These are phyloP conservation scores for Chalcis sispes DNA, from an alignment of 2,888 invertebrate species.

Conservation along the genomic window DNA sequence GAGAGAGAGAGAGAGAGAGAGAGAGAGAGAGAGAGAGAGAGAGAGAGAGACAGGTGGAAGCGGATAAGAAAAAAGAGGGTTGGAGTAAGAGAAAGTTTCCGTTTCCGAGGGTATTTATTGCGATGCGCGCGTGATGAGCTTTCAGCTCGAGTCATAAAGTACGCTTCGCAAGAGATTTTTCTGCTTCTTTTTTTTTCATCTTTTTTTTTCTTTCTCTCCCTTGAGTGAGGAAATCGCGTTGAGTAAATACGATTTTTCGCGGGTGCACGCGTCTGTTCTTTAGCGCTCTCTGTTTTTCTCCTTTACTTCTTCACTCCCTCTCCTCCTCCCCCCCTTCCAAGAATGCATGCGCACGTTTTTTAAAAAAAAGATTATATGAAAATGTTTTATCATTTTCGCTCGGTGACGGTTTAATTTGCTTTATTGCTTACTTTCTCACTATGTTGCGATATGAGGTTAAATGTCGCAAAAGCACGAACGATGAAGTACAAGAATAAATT, in stretches of 20 bases:
- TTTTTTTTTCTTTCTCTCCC: too few relatives aligned
- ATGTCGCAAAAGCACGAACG: too few relatives aligned
- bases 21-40: too few relatives aligned
- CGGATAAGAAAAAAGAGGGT: slow-evolving; percentile 8
- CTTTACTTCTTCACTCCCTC: background rate
- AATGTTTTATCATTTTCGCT: slow-evolving; percentile 45
- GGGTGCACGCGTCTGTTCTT: too few relatives aligned
- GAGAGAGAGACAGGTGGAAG: background rate
- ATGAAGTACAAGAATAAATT: too few relatives aligned
- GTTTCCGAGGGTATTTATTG: slow-evolving; percentile 47
- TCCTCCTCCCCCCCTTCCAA: background rate
- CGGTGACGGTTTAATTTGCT: slow-evolving; percentile 22
- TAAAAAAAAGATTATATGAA: slow-evolving; percentile 45
- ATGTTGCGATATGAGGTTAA: too few relatives aligned
- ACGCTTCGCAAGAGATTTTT: slow-evolving; percentile 26
- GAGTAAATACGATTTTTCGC: slow-evolving; percentile 46
- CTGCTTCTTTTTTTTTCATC: background rate
- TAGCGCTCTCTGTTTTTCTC: too few relatives aligned
- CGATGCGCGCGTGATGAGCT: slow-evolving; percentile 37
- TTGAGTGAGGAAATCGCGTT: slow-evolving; percentile 41
- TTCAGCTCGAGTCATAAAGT: slow-evolving; percentile 29
- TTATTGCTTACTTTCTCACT: too few relatives aligned
- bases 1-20: too few relatives aligned
- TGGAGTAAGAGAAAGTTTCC: background rate
- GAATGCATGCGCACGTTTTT: too few relatives aligned